phyloP scores from a whole-genome alignment of 2,797 vertebrate species.

The Vespertilio murinus region DNA sequence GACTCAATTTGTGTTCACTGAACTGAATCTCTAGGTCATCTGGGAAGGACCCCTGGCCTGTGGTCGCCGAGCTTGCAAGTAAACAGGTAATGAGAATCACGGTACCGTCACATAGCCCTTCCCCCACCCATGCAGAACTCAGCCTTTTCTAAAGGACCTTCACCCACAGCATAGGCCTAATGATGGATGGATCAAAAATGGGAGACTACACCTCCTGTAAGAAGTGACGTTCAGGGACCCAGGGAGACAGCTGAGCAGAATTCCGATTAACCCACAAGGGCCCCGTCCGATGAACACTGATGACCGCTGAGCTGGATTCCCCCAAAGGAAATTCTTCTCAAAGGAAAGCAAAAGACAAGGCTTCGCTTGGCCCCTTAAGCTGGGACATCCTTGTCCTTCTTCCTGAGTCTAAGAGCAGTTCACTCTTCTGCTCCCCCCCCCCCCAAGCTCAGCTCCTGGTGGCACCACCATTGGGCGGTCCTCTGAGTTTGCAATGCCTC shows the following conservation, averaged over 20 bases:
- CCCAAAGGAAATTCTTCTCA: constrained; percentile 31
- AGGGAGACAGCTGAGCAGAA: background rate
- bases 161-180: background rate
- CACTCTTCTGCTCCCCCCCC: no score
- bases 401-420: background rate
- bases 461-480: background rate
- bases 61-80: background rate
- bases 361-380: background rate
- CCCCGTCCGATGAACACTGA: constrained; percentile 9
- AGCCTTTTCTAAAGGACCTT: background rate
- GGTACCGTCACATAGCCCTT: background rate
- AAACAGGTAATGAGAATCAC: background rate
- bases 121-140: background rate
- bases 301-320: background rate
- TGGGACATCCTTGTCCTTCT: background rate
- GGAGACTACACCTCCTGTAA: background rate
- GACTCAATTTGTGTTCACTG: background rate
- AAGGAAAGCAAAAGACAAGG: constrained; percentile 1
- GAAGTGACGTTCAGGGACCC: background rate
- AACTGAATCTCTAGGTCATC: background rate
- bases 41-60: background rate
- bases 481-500: background rate
- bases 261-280: constrained; percentile 8
- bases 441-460: constrained; percentile 9
- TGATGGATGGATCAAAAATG: background rate